A percentile compares a stretch with the other conserved stretches of the same genome.
Evolutionary conservation across 2,113 vertebrate species (phyloP).

Genomic region (Okapia johnstoni): DNA sequence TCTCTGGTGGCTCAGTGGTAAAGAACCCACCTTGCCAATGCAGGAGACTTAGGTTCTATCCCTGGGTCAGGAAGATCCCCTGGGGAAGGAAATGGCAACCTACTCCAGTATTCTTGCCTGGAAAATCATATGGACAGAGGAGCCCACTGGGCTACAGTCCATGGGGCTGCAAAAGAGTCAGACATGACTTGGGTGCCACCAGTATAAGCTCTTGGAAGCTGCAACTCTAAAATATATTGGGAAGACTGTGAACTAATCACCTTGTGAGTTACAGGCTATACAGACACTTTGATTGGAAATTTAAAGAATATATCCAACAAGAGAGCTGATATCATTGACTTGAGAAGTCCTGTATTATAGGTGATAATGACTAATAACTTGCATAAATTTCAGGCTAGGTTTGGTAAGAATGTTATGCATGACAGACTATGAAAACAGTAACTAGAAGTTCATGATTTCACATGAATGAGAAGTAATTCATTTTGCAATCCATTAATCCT

Average conservation of each 20-base stretch:
- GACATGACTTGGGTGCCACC: not conserved
- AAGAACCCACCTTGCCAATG: not conserved
- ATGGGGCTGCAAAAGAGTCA: not conserved
- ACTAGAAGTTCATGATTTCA: constrained; percentile 4
- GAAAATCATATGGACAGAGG: not conserved
- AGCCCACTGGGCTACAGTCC: not conserved
- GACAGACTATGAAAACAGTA: not conserved
- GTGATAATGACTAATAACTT: not conserved
- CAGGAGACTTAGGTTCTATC: not conserved
- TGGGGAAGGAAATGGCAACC: not conserved
- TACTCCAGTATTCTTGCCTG: not conserved
- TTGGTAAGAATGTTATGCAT: not conserved
- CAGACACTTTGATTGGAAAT: not conserved
- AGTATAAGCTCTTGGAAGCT: not conserved
- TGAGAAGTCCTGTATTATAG: not conserved
- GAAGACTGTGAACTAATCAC: not conserved
- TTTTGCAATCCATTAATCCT: not conserved
- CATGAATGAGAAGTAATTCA: not conserved
- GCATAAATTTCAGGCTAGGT: not conserved
- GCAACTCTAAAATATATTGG: not conserved
- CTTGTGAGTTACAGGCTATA: not conserved
- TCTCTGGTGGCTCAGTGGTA: not conserved
- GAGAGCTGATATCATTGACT: not conserved
- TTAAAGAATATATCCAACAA: not conserved
- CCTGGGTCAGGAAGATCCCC: not conserved